Base-by-base conservation (phyloP, 2,888 invertebrate genomes). In the Agonum fuliginosum region DNA sequence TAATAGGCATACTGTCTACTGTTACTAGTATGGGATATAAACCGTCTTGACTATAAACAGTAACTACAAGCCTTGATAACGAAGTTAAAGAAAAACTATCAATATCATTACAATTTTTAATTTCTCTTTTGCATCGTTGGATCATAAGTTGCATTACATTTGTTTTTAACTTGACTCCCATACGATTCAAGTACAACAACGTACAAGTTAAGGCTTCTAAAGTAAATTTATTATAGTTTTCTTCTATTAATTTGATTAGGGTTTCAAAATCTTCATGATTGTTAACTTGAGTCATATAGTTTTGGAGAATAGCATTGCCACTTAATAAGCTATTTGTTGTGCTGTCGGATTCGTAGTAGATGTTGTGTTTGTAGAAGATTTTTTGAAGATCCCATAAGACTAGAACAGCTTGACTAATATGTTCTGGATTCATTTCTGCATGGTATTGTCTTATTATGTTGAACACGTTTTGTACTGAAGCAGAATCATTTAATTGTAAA, bases 121-220 rank as follows among this genome's bases (percentile, higher is more conserved):
- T 80, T n/a, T 81, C 41, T 1, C 81, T 27, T 10, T 85, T 73
- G 0, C 83, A 83, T 17, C 79, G 81, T 1, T 80, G 46, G 1
- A 88, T 81, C 2, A 89, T 78, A n/a, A 82, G 78, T 74, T 87
- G 84, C 79, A 89, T 81, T 0, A 84, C 79, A 0, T 79, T 67
- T 62, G 86, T 82, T 34, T 84, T 82, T 37, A 86, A 81, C 5
- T 83, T 79, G 3, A 89, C 79, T 2, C 87, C 88, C 80, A 90
- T 84, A 83, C 88, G 88, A 48, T 85, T 86, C 58, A 90, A 83
- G 80, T 89, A 89, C 14, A 89, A 83, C 22, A 88, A 83, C 70
- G 86, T 83, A 78, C 86, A 87, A 79, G 88, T 87, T 34, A 88
- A 80, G 30, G 86, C 86, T 34, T 87, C 83, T 0, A 83, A 54